Base-by-base conservation (phyloP, 2,797 vertebrate genomes). In the Paedocypris micromegethes region DNA sequence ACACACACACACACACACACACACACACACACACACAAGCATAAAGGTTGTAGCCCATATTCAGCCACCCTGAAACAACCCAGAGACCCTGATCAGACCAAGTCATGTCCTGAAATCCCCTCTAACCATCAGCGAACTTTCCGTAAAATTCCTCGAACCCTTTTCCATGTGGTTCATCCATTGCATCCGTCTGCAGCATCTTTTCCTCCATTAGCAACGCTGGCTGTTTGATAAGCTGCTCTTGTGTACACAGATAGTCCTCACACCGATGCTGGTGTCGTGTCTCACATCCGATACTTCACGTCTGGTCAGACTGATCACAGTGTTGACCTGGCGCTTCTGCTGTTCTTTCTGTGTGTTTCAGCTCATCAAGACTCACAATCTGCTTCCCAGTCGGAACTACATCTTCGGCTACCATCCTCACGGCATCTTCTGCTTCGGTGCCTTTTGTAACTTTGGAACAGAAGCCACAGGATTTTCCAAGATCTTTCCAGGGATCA, bases 401-500 rank as follows among this genome's bases (percentile, higher is more conserved):
- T 99, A 98, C 79, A 94, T 99, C 68, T 92, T 99, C 40, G 97
- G 96, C 4, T 97, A 94, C 85, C 96, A 99, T 58, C 96, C 97
- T 0, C 97, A 99, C 0, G 97, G 97, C 62, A 96, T 99, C 83
- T 91, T 99, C 83, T 92, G 93, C 69, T 87, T 99, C 1, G 95
- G 97, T 0, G 96, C 92, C 44, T 99, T 99, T 84, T 98, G 96
- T 79, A 98, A 98, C 89, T 99, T 99, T 66, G 91, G 95, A 58
- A 99, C 96, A 0, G 96, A 98, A 75, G 95, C 96, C 52, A 99
- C 96, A 0, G 93, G 92, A 46, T 93, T 99, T 53, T 81, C 95
- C 77, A 94, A 94, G 83, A 96, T 95, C 74, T 99, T 98, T 76
- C 96, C 96, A 0, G 95, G 96, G 41, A 98, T 99, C 72, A 89